phyloP scores from a whole-genome alignment of 2,888 invertebrate species.

The Melanargia galathea region DNA sequence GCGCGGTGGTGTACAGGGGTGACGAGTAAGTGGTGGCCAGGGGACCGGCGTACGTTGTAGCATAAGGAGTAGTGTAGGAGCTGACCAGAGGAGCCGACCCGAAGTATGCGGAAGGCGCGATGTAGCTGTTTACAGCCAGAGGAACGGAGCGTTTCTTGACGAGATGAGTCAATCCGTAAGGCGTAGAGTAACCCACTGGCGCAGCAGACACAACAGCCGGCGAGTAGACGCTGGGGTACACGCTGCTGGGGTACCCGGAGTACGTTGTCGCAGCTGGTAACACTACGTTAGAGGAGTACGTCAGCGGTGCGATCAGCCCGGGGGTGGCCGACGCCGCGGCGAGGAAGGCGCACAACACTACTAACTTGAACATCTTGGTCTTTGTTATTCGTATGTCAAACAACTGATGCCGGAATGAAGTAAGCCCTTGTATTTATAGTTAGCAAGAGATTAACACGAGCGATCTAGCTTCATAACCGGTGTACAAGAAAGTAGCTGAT shows the following conservation, averaged over 20 bases:
- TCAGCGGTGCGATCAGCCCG: constrained; percentile 45
- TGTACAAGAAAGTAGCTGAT: constrained; percentile 28
- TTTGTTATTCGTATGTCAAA: constrained; percentile 45
- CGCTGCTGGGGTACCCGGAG: constrained; percentile 60
- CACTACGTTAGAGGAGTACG: constrained; percentile 50
- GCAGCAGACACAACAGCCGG: constrained; percentile 64
- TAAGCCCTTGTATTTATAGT: constrained; percentile 65
- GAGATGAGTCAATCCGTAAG: constrained; percentile 55
- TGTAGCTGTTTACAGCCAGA: constrained; percentile 38
- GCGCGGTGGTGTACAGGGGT: constrained; percentile 47
- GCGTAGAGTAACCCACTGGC: constrained; percentile 55
- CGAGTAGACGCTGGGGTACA: constrained; percentile 64
- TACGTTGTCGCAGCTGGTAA: constrained; percentile 58
- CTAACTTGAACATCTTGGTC: constrained; percentile 75
- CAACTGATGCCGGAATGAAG: constrained; percentile 61
- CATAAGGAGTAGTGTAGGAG: constrained; percentile 48
- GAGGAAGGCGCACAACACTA: constrained; percentile 83
- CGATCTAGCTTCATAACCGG: constrained; percentile 47
- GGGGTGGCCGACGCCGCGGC: constrained; percentile 78
- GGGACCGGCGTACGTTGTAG: constrained; percentile 49
- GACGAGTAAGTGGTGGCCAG: constrained; percentile 50
- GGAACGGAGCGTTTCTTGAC: constrained; percentile 54
- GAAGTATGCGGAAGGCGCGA: constrained; percentile 47
- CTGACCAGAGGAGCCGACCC: constrained; percentile 36
- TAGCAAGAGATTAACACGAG: constrained; percentile 60